Base-by-base conservation (phyloP, 2,888 invertebrate genomes). In the Drosophila nigritarsus region DNA sequence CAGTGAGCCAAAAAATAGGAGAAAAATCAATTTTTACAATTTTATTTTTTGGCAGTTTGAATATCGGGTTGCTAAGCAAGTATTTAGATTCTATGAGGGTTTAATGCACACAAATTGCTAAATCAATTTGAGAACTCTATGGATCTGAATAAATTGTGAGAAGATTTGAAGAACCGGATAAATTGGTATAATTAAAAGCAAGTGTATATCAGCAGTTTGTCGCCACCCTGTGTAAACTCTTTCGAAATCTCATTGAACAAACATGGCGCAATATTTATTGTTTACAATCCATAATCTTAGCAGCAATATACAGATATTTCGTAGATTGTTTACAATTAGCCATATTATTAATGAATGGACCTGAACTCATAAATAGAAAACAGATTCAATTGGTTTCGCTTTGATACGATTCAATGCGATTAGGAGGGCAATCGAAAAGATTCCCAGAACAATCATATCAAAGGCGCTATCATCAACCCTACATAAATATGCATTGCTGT, bases 331-430 rank as follows among this genome's bases (percentile, higher is more conserved):
- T 80, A 80, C 67, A 70, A 63, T 75, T 62, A 68, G 30, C 56
- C 7, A 29, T 60, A 73, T 73, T 80, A 72, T 73, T 74, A 72
- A 82, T 87, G 72, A 86, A 86, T 86, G 74, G 65, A 63, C 67
- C 40, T 45, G 68, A 66, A 63, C 65, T 80, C 75, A 78, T 78
- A 72, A 85, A 87, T 80, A 62, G 55, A 58, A 58, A 70, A 32
- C 67, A 73, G 78, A 83, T 67, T 71, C 74, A 63, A 70, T 62
- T 64, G 49, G 71, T 9, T 49, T 61, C 29, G 72, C 60, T 60
- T 53, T 58, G 42, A 42, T 68, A 36, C 24, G 38, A 59, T 51
- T 72, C 55, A 62, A 71, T 72, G 61, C 61, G 67, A 67, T 76
- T 78, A 64, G 64, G 54, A 62, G 54, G 38, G 49, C 58, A 74